Conservation (phyloP, 2,888 invertebrate genomes). For the Hypomecis atomaria region DNA sequence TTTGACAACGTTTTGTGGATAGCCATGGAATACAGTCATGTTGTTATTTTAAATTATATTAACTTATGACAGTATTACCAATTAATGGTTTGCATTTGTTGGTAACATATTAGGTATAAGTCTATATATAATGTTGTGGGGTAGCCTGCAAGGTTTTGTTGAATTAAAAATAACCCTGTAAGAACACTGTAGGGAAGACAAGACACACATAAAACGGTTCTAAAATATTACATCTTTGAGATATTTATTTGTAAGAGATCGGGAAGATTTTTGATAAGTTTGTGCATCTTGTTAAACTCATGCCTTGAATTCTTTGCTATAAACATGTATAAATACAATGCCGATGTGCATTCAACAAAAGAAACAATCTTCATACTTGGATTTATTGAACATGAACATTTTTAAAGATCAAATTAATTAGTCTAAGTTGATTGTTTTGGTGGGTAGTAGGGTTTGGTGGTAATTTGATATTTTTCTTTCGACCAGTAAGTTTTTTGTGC, state of each 20-base stretch:
- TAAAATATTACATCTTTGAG: constrained; percentile 48
- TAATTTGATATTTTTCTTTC: background rate
- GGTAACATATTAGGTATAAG: no score
- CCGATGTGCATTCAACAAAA: constrained; percentile 3
- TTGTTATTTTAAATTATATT: no score
- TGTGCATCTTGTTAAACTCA: constrained; percentile 51
- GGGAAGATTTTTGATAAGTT: constrained; percentile 56
- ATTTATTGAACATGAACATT: background rate
- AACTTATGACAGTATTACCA: no score
- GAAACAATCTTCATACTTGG: constrained; percentile 14
- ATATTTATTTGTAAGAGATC: constrained; percentile 46
- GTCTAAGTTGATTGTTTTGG: background rate
- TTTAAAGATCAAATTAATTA: constrained; percentile 2
- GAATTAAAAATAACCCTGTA: no score
- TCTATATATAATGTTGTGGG: no score
- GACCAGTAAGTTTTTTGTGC: no score
- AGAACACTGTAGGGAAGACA: constrained; percentile 68
- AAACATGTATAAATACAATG: constrained; percentile 5
- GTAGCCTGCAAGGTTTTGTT: no score
- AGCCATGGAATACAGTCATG: no score
- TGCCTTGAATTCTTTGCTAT: constrained; percentile 11
- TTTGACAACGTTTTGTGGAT: no score
- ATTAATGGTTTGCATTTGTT: no score
- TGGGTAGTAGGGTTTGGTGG: constrained; percentile 3
- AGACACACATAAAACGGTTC: constrained; percentile 47